Evolutionary conservation across 2,888 invertebrate species (phyloP), one percentile per base, ranked within the genome.

Genomic region (Agrenia bidenticulata): DNA sequence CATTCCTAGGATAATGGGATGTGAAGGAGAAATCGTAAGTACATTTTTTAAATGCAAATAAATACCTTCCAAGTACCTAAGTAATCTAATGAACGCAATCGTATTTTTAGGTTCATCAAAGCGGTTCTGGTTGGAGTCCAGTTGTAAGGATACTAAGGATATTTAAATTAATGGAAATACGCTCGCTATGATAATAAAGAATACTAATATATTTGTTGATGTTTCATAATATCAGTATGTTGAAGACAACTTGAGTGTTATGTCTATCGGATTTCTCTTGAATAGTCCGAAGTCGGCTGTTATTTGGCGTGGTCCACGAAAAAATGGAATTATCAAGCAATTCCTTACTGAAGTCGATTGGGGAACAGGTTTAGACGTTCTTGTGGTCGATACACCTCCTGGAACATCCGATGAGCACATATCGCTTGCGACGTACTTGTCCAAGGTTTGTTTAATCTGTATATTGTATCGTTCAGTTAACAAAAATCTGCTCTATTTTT

Each of bases 231-330:
- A 32, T 37, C 82, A 92, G 87, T 94, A 89, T 78, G 88, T 94
- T 0, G 90, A 90, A 67, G 98, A 99, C 78, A 99, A 99, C 81
- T 84, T 99, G 51, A 90, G 90, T 5, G 84, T 99, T 56, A 98
- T 99, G 96, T 98, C 97, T 0, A 92, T 98, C 78, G 98, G 96
- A 13, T 96, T 97, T 80, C 83, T 97, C 45, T 82, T 97, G 63
- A 85, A 86, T 54, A 89, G 89, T 76, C 87, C 90, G 0, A 93
- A 94, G 79, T 94, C 95, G 79, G 97, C 98, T 0, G 90, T 99
- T n/a, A 96, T 99, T 77, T 99, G 99, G 99, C 85, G 99, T 76
- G 99, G 99, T 27, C 98, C 99, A 0, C 94, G 97, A 81, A 99
- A 99, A 81, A 98, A 97, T 82, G 92, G 90, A 56, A 91, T 98